These are phyloP conservation scores for Tubulanus polymorphus DNA, from an alignment of 2,888 invertebrate species.

Conservation along the genomic window DNA sequence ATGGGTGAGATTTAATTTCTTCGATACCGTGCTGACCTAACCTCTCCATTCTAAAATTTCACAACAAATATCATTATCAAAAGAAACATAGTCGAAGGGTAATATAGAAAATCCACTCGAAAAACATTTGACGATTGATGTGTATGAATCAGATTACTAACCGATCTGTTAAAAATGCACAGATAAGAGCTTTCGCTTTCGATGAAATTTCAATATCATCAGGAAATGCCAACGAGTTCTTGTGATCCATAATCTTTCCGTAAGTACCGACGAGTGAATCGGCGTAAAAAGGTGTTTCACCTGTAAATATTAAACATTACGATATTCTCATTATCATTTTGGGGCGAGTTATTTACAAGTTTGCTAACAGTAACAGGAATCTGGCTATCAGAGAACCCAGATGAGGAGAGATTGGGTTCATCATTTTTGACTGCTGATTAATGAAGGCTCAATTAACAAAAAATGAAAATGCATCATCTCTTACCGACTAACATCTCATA, in stretches of 20 bases:
- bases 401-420: no score
- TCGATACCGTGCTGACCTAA: conserved; percentile 88
- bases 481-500: conserved; percentile 95
- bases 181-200: conserved; percentile 70
- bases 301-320: no score
- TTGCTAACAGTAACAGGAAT: no score
- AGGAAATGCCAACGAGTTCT: conserved; percentile 91
- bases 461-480: no score
- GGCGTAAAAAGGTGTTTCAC: conserved; percentile 97
- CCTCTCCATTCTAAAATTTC: conserved; percentile 62
- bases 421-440: no score
- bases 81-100: no score
- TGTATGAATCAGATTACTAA: conserved; percentile 25
- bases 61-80: background rate
- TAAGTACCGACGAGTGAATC: conserved; percentile 98
- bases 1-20: conserved; percentile 90
- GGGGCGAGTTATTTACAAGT: no score
- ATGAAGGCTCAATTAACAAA: no score
- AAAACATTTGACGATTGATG: no score
- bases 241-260: conserved; percentile 98
- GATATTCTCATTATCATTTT: no score
- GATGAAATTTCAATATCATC: conserved; percentile 85
- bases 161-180: conserved; percentile 90
- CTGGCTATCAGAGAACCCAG: no score
- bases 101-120: no score